phyloP scores from a whole-genome alignment of 1,140 invertebrate genomes.

The Stegodyphus dumicola region DNA sequence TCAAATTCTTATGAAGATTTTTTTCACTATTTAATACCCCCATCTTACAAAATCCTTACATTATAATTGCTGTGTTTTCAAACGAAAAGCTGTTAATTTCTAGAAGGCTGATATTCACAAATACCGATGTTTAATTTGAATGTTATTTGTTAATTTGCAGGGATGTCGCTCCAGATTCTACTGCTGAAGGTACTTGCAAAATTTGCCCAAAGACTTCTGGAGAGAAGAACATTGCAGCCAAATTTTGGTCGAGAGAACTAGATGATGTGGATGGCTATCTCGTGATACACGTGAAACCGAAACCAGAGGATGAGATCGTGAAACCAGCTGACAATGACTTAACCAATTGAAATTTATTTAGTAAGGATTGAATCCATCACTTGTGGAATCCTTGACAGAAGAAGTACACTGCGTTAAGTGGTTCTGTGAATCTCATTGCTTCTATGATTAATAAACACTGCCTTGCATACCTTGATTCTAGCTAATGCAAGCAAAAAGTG shows the following conservation, averaged over 20 bases:
- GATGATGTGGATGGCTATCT: conserved; percentile 86
- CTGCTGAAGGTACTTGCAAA: conserved; percentile 77
- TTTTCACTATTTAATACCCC: too few species aligned
- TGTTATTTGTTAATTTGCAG: conserved; percentile 65
- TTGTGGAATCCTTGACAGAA: too few species aligned
- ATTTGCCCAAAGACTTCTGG: conserved; percentile 79
- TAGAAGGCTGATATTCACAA: too few species aligned
- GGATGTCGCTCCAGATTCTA: conserved; percentile 74
- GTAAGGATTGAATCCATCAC: too few species aligned
- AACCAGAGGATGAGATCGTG: not conserved
- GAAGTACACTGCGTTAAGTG: too few species aligned
- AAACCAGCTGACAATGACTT: conserved; percentile 40
- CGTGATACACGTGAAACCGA: conserved; percentile 66
- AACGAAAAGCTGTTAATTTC: too few species aligned
- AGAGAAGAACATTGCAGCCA: conserved; percentile 80
- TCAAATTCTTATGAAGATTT: too few species aligned
- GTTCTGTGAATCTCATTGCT: conserved; percentile 10
- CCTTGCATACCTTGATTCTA: too few species aligned
- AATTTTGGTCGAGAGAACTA: conserved; percentile 84
- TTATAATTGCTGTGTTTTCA: not conserved
- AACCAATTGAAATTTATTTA: not conserved
- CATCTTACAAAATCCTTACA: too few species aligned
- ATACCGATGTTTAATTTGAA: not conserved
- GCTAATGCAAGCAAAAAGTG: too few species aligned
- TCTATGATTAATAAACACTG: not conserved